Evolutionary conservation across 2,797 vertebrate species (phyloP).

Genomic region (Steatocranus sp.): DNA sequence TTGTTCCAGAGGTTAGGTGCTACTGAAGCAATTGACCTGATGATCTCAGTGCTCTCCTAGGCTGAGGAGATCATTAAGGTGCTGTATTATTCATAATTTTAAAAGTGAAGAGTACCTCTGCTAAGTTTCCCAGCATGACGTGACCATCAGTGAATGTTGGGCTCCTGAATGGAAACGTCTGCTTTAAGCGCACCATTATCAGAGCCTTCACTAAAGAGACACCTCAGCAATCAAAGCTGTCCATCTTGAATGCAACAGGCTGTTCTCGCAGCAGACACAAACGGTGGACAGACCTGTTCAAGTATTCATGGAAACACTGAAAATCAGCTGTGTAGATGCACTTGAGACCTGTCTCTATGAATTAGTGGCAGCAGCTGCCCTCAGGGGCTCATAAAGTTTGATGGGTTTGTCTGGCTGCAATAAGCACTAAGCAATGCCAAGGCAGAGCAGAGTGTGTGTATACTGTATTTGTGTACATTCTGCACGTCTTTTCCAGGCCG

Average conservation of each 20-base stretch:
- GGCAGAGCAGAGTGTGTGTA: background rate
- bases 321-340: conserved; percentile 33
- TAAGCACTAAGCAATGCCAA: conserved; percentile 35
- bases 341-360: conserved; percentile 30
- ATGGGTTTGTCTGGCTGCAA: conserved; percentile 58
- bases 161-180: background rate
- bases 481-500: conserved; percentile 1
- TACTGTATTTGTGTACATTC: background rate
- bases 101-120: background rate
- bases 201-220: background rate
- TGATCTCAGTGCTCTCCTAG: background rate
- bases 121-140: background rate
- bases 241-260: conserved; percentile 26
- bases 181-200: background rate
- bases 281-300: conserved; percentile 24
- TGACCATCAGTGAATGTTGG: background rate
- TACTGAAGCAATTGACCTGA: background rate
- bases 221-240: conserved; percentile 8
- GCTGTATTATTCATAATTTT: background rate
- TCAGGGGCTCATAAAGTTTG: conserved; percentile 45
- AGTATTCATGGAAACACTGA: conserved; percentile 55
- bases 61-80: background rate
- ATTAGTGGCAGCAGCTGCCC: conserved; percentile 29
- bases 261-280: conserved; percentile 9
- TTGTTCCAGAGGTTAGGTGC: accelerated